Base-by-base conservation (phyloP, 2,888 invertebrate species). In the Spodoptera exigua region DNA sequence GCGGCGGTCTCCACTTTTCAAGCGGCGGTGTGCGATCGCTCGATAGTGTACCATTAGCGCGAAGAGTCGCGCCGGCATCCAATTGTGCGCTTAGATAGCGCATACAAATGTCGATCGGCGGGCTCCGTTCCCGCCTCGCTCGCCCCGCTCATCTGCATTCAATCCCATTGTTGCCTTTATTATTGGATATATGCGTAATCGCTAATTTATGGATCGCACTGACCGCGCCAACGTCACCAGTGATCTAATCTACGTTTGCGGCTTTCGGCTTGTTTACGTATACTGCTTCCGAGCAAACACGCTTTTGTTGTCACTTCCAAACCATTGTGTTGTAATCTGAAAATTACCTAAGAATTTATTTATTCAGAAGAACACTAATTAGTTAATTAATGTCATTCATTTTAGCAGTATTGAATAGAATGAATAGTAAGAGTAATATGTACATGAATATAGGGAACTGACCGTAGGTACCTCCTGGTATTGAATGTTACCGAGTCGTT, bases 31-130 rank as follows among this genome's bases (percentile, higher is more conserved):
- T 79, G 88, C 90, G 93, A 93, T 93, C 88, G 88, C 81, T 88
- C 89, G 93, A 94, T 94, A 94, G 89, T 91, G 93, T 90, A 92
- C 92, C 93, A 93, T 93, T 93, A 93, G 94, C 91, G 94, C 93
- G 91, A 93, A 92, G 88, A 88, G 80, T 92, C 93, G 91, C 93
- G 89, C 93, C 93, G 93, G 91, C 91, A 84, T 92, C 93, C 93
- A 94, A 94, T 94, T 94, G 94, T 93, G 89, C 89, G 89, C 88
- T 91, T 93, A 92, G 94, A 94, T 93, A 93, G 89, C 90, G 93
- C 91, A 94, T 94, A 94, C 94, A 94, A 93, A 94, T 90, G 94
- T 93, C 93, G 92, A 92, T 91, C 92, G 91, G 85, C 73, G 73
- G 80, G 80, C 82, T 78, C 78, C 81, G 81, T 78, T 70, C 75